Evolutionary conservation across 2,888 invertebrate species (phyloP), one percentile per base, ranked within the genome.

Genomic region (Lithophane leautieri): DNA sequence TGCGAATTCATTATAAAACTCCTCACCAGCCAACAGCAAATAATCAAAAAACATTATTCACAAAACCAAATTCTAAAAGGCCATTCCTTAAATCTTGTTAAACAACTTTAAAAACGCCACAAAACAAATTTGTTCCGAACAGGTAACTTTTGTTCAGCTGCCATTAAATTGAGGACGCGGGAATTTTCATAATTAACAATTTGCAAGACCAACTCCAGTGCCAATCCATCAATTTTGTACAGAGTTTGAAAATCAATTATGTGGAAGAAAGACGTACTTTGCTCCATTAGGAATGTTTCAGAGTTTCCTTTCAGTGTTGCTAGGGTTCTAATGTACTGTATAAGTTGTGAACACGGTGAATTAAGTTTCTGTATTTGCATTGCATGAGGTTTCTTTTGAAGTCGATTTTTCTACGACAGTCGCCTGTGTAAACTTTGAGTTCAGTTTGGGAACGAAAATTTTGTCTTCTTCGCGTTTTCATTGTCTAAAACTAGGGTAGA

Each of bases 151-250:
- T 84, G 83, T 88, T 73, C 84, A 81, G 87, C 84, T 79, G 77
- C 82, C 86, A 89, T 88, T 86, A 89, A 91, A 90, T 89, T 86
- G 89, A 82, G 86, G 86, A 85, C 83, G 84, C 70, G 76, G 80
- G 89, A 91, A 94, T 95, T 94, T 93, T 90, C 93, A 94, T 94
- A 94, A 94, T 95, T 94, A 94, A 94, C 94, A 94, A 94, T 93
- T 94, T 92, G 88, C 78, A 87, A 89, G 91, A 91, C 92, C 91
- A 94, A 94, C 92, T 94, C 88, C 83, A 91, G 91, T 89, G 92
- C 93, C 94, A 94, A 94, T 94, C 93, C 92, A 94, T 95, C 94
- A 94, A 93, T 94, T 93, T 88, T 78, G 82, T 86, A 76, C 81
- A 62, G 91, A 92, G 91, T 93, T 91, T 88, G 85, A 87, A 90